Base-by-base conservation (phyloP, 2,797 vertebrate genomes). In the Epinephelus malabaricus region DNA sequence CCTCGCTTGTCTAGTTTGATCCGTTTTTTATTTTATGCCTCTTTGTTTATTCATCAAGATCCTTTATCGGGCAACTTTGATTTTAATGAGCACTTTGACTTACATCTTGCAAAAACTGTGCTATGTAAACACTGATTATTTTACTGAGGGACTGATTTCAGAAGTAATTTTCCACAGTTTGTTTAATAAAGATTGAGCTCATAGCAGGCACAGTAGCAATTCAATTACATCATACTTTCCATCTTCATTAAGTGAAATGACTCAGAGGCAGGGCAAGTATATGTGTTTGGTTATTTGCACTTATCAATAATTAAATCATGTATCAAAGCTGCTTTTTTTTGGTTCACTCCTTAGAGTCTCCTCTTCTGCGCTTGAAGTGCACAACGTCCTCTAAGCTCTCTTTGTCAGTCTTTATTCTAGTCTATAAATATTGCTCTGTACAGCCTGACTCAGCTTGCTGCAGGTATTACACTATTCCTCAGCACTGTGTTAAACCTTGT, bases 391-490 rank as follows among this genome's bases (percentile, higher is more conserved):
- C 64, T 75, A 5, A 13, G 49, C 45, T n/a, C 78, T 51, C 3
- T 46, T 2, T 53, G 53, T 7, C 46, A 53, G 21, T 38, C 54
- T 64, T 63, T 71, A 63, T 67, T 75, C 21, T 5, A 63, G 21
- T 51, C 46, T 49, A 6, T 72, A 54, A 46, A 45, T 50, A 15
- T 51, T 53, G 38, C 47, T 61, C 45, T 62, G 11, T 19, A 38
- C 47, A 21, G 55, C 69, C 13, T 14, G 68, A 71, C 6, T 7
- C 11, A 64, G 72, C 25, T 25, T 27, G 45, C 14, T 63, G 64
- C 9, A 38, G 71, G 61, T 76, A 72, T 73, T 67, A 84, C 43
- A 53, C 53, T 50, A 5, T 4, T 53, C 69, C 43, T 61, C 30
- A 21, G 34, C 50, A 12, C 27, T 10, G 51, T 59, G 67, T 68